Percentiles rank a stretch among this genome's conserved stretches.
These are phyloP conservation scores for Tinamus major DNA, from an alignment of 2,797 vertebrate species.

Conservation along the genomic window DNA sequence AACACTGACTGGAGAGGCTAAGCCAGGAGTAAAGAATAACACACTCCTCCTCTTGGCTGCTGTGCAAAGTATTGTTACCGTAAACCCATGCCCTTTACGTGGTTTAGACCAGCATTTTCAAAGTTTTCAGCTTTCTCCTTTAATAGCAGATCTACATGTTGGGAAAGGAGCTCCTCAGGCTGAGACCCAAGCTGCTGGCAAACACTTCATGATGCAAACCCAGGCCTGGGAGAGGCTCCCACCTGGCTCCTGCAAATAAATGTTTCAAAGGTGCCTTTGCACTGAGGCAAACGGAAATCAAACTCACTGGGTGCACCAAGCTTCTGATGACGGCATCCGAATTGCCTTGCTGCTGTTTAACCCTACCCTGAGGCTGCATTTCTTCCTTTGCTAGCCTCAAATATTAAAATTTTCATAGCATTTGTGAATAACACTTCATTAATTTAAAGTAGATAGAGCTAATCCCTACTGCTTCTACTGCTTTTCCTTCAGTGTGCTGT, in stretches of 20 bases:
- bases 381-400: neutral
- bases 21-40: neutral
- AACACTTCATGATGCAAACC: neutral
- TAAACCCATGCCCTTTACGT: neutral
- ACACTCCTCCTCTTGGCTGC: accelerated
- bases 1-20: neutral
- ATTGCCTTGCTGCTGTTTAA: neutral
- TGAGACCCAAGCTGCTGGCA: neutral
- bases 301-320: neutral
- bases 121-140: neutral
- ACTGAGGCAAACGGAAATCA: neutral
- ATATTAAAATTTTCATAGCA: neutral
- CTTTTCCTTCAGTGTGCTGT: neutral
- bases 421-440: neutral
- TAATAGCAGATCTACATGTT: neutral
- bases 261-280: neutral
- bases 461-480: neutral
- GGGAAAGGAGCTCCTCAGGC: neutral
- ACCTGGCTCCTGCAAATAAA: neutral
- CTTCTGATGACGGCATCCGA: neutral
- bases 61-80: neutral
- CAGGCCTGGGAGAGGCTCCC: neutral
- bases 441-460: neutral
- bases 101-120: neutral
- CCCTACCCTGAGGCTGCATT: neutral